Base-by-base conservation (phyloP, 2,888 invertebrate genomes). In the Melipona beecheii region DNA sequence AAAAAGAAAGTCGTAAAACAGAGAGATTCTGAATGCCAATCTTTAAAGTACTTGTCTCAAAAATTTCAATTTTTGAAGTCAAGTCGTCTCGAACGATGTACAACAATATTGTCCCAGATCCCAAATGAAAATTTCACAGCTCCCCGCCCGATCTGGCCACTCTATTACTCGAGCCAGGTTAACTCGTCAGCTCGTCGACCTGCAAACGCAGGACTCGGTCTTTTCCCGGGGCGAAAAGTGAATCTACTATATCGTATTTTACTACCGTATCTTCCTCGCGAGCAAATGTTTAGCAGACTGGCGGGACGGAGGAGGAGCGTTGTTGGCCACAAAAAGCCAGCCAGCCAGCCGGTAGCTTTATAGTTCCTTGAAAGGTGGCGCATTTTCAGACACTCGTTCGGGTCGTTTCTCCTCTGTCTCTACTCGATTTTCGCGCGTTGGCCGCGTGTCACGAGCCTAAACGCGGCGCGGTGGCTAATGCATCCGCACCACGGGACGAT, bases 401-500 rank as follows among this genome's bases (percentile, higher is more conserved):
- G 2, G 4, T 64, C 50, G 43, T 43, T 43, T 43, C 15, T 78
- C 75, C 49, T 80, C 82, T 84, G 82, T 69, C 64, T 43, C 11
- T 43, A 11, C 9, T 54, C 78, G 50, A 60, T 76, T 78, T 81
- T 70, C 87, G 83, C 87, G 78, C 77, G 72, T 75, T 58, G 78
- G 65, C 69, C 78, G 90, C 89, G 89, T 89, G 90, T 87, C 86
- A 79, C 89, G 87, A 87, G 87, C 88, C 87, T 88, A 81, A 83
- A 86, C 89, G 87, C 78, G 87, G 86, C 11, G 43, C 78, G 87
- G 86, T 9, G 43, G 89, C 92, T 94, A 94, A 94, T 94, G 94
- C 93, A 92, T 92, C 93, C 93, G 91, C 92, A 92, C 92, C 36
- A 19, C 31, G 92, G 92, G 92, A 92, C 91, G 43, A 43, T 92